phyloP scores from a whole-genome alignment of 1,140 invertebrate genomes.

The Agrilus planipennis region DNA sequence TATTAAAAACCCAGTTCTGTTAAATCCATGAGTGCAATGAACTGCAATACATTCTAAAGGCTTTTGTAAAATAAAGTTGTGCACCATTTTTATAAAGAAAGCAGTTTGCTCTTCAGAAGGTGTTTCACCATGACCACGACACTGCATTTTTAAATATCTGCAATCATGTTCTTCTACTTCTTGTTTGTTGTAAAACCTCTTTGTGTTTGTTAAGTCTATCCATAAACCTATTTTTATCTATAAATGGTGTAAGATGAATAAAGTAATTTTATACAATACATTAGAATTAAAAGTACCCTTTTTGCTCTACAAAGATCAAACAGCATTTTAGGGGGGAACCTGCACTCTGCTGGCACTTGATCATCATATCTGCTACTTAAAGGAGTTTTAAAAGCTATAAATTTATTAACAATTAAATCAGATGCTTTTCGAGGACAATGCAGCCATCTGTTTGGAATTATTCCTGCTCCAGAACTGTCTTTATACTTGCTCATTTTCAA shows the following conservation, averaged over 20 bases:
- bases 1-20: slow-evolving; percentile 92
- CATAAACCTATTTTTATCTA: slow-evolving; percentile 83
- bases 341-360: slow-evolving; percentile 64
- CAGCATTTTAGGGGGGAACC: slow-evolving; percentile 78
- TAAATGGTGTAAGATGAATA: no score
- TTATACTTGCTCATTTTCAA: slow-evolving; percentile 3
- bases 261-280: slow-evolving; percentile 9
- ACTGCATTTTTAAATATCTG: slow-evolving; percentile 77
- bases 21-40: slow-evolving; percentile 99
- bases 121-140: slow-evolving; percentile 73
- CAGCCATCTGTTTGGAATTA: slow-evolving; percentile 80
- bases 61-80: slow-evolving; percentile 64
- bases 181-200: slow-evolving; percentile 76
- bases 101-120: slow-evolving; percentile 64
- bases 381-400: slow-evolving; percentile 90
- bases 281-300: slow-evolving; percentile 44
- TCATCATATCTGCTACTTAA: slow-evolving; percentile 63
- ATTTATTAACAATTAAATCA: slow-evolving; percentile 62
- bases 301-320: slow-evolving; percentile 57
- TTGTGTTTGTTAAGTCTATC: slow-evolving; percentile 94
- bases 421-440: slow-evolving; percentile 79
- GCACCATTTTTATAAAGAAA: slow-evolving; percentile 66
- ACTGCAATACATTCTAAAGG: slow-evolving; percentile 76
- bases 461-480: slow-evolving; percentile 39
- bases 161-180: slow-evolving; percentile 63